Evolutionary conservation across 2,888 invertebrate species (phyloP).

Genomic region (Agrochola circellaris): DNA sequence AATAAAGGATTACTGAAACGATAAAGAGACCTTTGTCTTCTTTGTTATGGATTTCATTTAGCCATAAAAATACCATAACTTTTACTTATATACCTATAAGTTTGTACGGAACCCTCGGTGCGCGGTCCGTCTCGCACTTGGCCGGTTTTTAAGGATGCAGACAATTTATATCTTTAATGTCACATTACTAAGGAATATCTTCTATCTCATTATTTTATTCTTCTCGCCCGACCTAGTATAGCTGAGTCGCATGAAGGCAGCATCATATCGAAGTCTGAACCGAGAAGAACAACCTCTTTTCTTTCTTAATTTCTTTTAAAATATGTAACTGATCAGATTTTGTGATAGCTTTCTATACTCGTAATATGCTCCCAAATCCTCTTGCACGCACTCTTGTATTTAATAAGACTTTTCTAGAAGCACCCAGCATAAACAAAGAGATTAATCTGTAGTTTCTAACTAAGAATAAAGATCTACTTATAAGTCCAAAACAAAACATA

Average conservation of each 20-base stretch:
- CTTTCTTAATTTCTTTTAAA: neutral
- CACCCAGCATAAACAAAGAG: too few relatives aligned
- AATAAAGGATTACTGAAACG: too few relatives aligned
- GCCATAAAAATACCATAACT: too few relatives aligned
- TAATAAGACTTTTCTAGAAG: too few relatives aligned
- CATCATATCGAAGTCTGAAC: neutral
- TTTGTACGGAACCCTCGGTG: too few relatives aligned
- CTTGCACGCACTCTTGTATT: neutral
- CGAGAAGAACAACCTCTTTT: neutral
- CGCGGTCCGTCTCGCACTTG: too few relatives aligned
- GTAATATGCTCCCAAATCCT: neutral
- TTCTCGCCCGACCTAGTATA: neutral
- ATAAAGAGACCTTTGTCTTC: too few relatives aligned
- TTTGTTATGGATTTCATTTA: too few relatives aligned
- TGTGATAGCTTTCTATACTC: neutral
- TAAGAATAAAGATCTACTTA: neutral
- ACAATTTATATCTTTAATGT: too few relatives aligned
- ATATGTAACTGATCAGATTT: neutral
- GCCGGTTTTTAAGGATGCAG: too few relatives aligned
- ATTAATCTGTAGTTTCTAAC: neutral
- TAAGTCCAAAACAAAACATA: conserved; percentile 49
- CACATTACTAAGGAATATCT: neutral
- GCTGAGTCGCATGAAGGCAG: neutral
- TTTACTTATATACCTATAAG: too few relatives aligned
- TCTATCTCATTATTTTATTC: neutral